Conservation (phyloP, 2,888 invertebrate species). For the Lycocerus yunnanus region DNA sequence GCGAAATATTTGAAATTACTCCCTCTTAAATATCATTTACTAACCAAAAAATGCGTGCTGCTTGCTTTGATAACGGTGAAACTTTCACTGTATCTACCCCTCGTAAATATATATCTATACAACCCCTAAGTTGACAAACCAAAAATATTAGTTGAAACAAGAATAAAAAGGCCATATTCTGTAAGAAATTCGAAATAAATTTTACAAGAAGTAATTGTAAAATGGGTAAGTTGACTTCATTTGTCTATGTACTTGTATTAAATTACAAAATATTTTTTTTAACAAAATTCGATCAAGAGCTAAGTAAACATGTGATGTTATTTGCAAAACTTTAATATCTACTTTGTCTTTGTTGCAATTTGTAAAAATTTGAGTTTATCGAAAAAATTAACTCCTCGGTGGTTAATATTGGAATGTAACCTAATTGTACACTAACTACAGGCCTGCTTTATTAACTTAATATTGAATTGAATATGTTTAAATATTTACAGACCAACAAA, state of each 20-base stretch:
- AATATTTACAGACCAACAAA: background rate
- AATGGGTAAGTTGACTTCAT: background rate
- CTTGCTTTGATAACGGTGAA: background rate
- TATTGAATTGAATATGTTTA: background rate
- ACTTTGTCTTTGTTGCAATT: background rate
- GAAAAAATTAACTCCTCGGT: background rate
- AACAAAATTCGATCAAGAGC: background rate
- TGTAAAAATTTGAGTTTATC: background rate
- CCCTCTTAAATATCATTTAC: background rate
- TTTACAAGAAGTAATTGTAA: background rate
- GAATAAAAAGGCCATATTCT: background rate
- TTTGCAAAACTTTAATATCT: background rate
- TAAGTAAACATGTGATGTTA: background rate
- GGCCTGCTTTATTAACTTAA: background rate
- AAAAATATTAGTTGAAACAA: background rate
- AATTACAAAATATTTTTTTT: background rate
- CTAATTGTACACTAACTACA: background rate
- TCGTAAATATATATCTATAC: background rate
- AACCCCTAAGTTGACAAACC: background rate
- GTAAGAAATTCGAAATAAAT: background rate
- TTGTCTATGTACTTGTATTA: background rate
- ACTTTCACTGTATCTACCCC: background rate
- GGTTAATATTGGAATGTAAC: background rate
- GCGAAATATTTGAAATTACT: background rate
- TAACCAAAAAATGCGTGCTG: background rate